phyloP scores from a whole-genome alignment of 2,113 vertebrate species.

The Misgurnus mizolepis region DNA sequence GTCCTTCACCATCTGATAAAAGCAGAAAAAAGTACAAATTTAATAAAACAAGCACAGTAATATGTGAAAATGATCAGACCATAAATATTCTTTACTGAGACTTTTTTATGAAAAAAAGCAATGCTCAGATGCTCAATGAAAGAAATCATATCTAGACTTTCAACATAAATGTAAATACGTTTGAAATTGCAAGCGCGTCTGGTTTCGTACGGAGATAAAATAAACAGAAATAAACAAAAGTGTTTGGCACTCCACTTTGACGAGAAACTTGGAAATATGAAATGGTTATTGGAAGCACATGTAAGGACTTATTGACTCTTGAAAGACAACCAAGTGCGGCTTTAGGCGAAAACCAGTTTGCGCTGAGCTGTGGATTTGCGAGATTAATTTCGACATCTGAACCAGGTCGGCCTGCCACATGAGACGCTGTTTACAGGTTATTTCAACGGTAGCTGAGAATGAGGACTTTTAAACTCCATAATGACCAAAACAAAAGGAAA shows the following conservation, averaged over 20 bases:
- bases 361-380: constrained; percentile 51
- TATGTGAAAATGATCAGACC: neutral
- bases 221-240: constrained; percentile 64
- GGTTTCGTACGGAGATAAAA: constrained; percentile 56
- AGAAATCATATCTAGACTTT: neutral
- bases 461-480: neutral
- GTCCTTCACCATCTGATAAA: constrained; percentile 67
- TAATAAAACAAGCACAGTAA: neutral
- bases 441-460: constrained; percentile 50
- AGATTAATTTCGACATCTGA: constrained; percentile 59
- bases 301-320: constrained; percentile 60
- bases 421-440: constrained; percentile 32
- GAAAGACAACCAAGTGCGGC: constrained; percentile 65
- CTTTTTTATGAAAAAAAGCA: neutral
- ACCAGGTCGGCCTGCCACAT: constrained; percentile 64
- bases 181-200: constrained; percentile 6
- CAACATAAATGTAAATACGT: neutral
- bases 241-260: constrained; percentile 54
- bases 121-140: constrained; percentile 11
- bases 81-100: neutral
- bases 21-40: constrained; percentile 24
- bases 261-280: constrained; percentile 60
- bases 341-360: constrained; percentile 47
- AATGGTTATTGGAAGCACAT: constrained; percentile 66
- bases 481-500: neutral